Evolutionary conservation across 1,140 invertebrate genomes (phyloP), one percentile per base, ranked within the genome.

Genomic region (Eurytemora carolleeae): DNA sequence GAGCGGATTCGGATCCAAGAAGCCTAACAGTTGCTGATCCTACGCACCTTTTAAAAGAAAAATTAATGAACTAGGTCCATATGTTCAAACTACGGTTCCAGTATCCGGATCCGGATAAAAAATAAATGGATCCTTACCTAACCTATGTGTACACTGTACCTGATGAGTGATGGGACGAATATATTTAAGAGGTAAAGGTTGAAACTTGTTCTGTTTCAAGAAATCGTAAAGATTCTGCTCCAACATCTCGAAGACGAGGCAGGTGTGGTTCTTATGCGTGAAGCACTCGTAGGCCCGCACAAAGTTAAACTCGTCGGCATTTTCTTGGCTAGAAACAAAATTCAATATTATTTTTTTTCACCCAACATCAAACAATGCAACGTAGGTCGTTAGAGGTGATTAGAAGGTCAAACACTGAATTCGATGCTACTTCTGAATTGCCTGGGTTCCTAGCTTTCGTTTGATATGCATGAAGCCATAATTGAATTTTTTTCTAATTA

Each of bases 221-320:
- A 98, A 99, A 78, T 99, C 96, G 75, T 99, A 99, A 59, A 99
- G 79, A 76, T 99, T 99, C 77, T 98, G 95, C 72, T 99, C 95
- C 65, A 99, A 80, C 93, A 99, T 98, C 76, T 98, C 95, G 75
- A 98, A 99, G 67, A 98, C 96, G 71, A 99, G 79, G 75, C 95
- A 99, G 23, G 95, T 99, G 76, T 99, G 95, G 70, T 93, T 97
- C 73, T 97, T 96, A 76, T 99, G 95, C 75, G 96, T 90, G 75
- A 99, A 99, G 76, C 94, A 98, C 75, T 99, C 96, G 74, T 91
- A 97, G 16, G 94, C 95, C 63, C 95, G 87, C 63, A 99, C 95
- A 80, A 99, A 98, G 76, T 99, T 99, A 78, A 89, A 91, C 77
- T 98, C 93, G 74, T 99, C 96, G 66, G 94, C 94, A 82, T 95